phyloP scores from a whole-genome alignment of 2,888 invertebrate genomes.

The Marronus borbonicus region DNA sequence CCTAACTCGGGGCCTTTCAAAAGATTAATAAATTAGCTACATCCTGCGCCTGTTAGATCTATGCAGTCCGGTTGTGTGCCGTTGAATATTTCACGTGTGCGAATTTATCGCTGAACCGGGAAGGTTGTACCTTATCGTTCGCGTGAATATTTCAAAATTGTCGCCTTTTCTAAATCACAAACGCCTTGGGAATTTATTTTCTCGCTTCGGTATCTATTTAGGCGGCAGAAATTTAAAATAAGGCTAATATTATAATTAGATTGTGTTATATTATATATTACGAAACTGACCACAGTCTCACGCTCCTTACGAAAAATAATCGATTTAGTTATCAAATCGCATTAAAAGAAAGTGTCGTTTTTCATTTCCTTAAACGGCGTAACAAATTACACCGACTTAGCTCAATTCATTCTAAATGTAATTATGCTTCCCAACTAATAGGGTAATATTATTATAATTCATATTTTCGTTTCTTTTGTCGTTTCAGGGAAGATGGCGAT shows the following conservation, averaged over 20 bases:
- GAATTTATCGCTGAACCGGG: background rate
- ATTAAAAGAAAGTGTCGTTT: too few species aligned
- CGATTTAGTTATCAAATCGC: too few species aligned
- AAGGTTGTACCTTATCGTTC: background rate
- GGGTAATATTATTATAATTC: background rate
- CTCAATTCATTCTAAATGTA: too few species aligned
- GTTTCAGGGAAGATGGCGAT: conserved; percentile 76
- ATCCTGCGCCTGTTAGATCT: conserved; percentile 1
- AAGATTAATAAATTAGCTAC: conserved; percentile 12
- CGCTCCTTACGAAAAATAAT: background rate
- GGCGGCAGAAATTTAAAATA: too few species aligned
- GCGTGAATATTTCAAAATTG: conserved; percentile 11
- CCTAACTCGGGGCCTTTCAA: background rate
- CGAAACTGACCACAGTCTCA: too few species aligned
- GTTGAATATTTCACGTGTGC: background rate
- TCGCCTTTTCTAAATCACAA: too few species aligned
- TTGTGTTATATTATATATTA: too few species aligned
- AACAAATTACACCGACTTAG: too few species aligned
- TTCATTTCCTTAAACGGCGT: too few species aligned
- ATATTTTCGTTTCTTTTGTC: background rate
- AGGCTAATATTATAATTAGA: too few species aligned
- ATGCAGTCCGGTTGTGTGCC: background rate
- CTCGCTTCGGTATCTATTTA: too few species aligned
- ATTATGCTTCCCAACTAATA: background rate
- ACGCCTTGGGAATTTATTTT: too few species aligned